Evolutionary conservation across 2,797 vertebrate genomes (phyloP), one percentile per base, ranked within the genome.

Genomic region (Okamejei kenojei): DNA sequence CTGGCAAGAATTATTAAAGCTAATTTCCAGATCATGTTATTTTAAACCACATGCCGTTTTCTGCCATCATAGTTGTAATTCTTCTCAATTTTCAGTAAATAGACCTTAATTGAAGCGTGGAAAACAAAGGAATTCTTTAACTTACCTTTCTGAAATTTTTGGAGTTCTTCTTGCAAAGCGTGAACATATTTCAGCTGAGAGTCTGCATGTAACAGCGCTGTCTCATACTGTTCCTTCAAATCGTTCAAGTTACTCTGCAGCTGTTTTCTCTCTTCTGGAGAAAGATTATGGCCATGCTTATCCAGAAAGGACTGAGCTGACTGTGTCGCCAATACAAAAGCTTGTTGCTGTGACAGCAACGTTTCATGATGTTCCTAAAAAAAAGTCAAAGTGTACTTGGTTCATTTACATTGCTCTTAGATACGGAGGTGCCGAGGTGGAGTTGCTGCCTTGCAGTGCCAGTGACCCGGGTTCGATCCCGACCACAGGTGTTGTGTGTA

Each of bases 261-360:
- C 71, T 93, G 94, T 81, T 95, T 95, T 91, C 95, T 97, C 94
- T 99, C 97, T 54, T 97, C 96, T 0, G 95, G 96, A 0, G 96
- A 94, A 82, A 99, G 96, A 2, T 96, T 96, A 23, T 95, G 97
- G 94, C 98, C 96, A 0, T 98, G 97, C 81, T 97, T 97, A 3
- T 98, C 98, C 95, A 99, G 95, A 73, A 99, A 97, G 0, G 97
- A 96, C 93, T 97, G 98, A 0, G 97, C 96, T 0, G 98, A 96
- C 94, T 99, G 98, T 0, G 97, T 96, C 92, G 98, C 96, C 94
- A 98, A 96, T 93, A 99, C 97, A 21, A 99, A 94, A 13, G 98
- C 97, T 61, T 98, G 97, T 95, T 99, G 99, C 94, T 99, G 98
- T 78, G 97, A 95, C 94, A 98, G 97, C 94, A 99, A 97, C 95